A percentile compares a stretch with the other conserved stretches of the same genome.
These are phyloP conservation scores for Mythimna ferrago DNA, from an alignment of 2,888 invertebrate genomes.

Conservation along the genomic window DNA sequence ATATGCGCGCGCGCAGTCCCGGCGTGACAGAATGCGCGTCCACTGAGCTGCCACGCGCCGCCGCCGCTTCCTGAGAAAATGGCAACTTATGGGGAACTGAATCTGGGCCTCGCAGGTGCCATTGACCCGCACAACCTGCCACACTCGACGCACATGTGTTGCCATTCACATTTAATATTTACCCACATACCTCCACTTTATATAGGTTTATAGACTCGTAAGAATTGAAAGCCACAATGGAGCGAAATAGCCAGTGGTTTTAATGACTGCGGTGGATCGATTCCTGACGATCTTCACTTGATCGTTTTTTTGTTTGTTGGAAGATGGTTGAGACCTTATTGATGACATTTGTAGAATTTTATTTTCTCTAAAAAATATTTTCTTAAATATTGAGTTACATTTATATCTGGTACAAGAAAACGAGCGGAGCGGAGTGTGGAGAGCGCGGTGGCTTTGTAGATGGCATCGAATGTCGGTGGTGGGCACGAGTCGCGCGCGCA, in stretches of 20 bases:
- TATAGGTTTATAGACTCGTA: slow-evolving; percentile 80
- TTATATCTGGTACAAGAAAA: slow-evolving; percentile 4
- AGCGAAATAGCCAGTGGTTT: slow-evolving; percentile 72
- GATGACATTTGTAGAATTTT: neutral
- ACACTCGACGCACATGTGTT: slow-evolving; percentile 81
- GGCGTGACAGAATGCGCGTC: slow-evolving; percentile 86
- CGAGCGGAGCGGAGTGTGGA: slow-evolving; percentile 16
- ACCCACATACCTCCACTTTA: slow-evolving; percentile 77
- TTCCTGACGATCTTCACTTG: slow-evolving; percentile 62
- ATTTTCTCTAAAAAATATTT: neutral
- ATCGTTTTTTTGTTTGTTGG: slow-evolving; percentile 40
- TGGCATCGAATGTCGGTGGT: slow-evolving; percentile 46
- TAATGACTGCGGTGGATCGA: slow-evolving; percentile 73
- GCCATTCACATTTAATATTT: slow-evolving; percentile 85
- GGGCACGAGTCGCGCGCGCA: slow-evolving; percentile 65
- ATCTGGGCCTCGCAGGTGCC: slow-evolving; percentile 87
- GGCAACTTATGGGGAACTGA: slow-evolving; percentile 89
- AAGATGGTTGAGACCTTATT: neutral
- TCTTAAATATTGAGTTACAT: slow-evolving; percentile 7
- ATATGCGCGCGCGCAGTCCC: slow-evolving; percentile 85
- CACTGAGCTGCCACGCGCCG: slow-evolving; percentile 70
- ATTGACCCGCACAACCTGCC: slow-evolving; percentile 85
- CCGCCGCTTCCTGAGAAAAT: slow-evolving; percentile 88
- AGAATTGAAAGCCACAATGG: slow-evolving; percentile 78
- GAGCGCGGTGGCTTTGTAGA: slow-evolving; percentile 41